A percentile compares a stretch with the other conserved stretches of the same genome.
Evolutionary conservation across 1,140 invertebrate genomes (phyloP).

Genomic region (Stegodyphus mimosarum): DNA sequence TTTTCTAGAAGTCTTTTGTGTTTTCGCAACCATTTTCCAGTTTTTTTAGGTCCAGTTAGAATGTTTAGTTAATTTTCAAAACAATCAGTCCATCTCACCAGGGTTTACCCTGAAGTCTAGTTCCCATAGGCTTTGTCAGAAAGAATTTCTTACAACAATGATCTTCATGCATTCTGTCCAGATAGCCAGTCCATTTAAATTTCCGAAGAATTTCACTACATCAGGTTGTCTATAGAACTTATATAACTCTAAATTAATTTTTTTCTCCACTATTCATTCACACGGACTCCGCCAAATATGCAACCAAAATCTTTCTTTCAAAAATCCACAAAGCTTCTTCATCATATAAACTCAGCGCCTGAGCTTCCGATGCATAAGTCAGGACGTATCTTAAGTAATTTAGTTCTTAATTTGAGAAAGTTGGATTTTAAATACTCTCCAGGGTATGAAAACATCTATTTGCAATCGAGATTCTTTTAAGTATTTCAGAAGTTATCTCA

Average conservation of each 20-base stretch:
- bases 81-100: background rate
- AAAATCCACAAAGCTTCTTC: background rate
- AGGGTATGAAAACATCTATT: background rate
- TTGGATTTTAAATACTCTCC: background rate
- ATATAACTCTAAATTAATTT: background rate
- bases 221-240: background rate
- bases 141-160: background rate
- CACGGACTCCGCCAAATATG: background rate
- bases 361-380: background rate
- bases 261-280: background rate
- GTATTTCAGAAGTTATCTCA: no score
- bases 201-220: background rate
- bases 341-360: background rate
- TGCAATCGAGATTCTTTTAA: no score
- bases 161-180: background rate
- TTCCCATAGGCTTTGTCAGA: background rate
- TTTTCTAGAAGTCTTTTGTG: background rate
- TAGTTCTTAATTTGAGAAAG: background rate
- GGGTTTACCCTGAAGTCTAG: background rate
- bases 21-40: background rate
- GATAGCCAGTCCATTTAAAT: background rate
- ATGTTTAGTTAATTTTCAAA: background rate
- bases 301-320: background rate
- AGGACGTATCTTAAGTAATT: background rate
- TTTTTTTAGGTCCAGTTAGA: background rate